Evolutionary conservation across 2,113 vertebrate species (phyloP).

Genomic region (Colaptes auratus): DNA sequence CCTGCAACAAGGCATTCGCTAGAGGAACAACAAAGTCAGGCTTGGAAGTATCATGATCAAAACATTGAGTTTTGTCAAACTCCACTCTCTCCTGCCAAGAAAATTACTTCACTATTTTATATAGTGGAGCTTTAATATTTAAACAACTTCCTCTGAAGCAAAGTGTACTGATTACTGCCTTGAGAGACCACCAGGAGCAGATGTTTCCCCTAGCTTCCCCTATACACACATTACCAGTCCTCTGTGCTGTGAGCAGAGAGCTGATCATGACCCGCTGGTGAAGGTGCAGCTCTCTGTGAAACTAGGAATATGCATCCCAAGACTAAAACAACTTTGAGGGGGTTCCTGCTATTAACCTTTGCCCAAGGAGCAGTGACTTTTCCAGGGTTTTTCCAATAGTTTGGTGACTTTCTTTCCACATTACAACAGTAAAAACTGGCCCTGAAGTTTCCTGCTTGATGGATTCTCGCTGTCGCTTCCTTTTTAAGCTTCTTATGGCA

Average conservation of each 20-base stretch:
- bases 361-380: neutral
- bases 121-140: neutral
- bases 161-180: neutral
- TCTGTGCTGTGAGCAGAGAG: neutral
- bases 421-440: neutral
- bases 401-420: neutral
- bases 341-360: neutral
- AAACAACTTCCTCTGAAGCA: neutral
- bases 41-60: neutral
- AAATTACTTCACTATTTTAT: neutral
- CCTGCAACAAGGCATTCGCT: neutral
- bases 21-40: neutral
- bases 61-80: neutral
- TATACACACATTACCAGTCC: neutral
- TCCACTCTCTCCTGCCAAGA: neutral
- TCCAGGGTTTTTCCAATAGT: neutral
- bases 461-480: fast-evolving
- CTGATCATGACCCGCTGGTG: neutral
- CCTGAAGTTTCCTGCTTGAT: fast-evolving
- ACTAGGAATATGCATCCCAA: neutral
- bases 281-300: neutral
- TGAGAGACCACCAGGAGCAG: neutral
- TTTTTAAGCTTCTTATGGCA: neutral
- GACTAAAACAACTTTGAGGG: neutral
- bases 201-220: neutral